A percentile compares a stretch with the other conserved stretches of the same genome.
phyloP scores from a whole-genome alignment of 2,113 vertebrate species.

The Epinephelus cyanopodus region DNA sequence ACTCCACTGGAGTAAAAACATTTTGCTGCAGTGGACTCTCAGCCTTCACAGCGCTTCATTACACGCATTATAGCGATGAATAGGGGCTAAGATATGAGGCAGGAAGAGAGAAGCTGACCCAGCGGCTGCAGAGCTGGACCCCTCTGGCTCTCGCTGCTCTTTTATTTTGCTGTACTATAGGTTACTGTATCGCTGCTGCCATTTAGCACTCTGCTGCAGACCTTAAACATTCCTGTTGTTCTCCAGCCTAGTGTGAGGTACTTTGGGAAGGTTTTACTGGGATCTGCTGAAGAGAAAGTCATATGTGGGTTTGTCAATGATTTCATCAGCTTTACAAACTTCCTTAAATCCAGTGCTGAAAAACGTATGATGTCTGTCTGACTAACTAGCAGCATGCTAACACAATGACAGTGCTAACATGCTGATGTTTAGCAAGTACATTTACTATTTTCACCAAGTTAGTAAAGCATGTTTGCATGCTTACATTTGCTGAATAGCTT shows the following conservation, averaged over 20 bases:
- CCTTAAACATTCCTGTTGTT: not conserved
- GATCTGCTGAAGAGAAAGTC: not conserved
- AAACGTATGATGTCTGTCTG: not conserved
- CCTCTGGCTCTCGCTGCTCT: constrained; percentile 24
- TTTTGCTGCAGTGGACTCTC: constrained; percentile 78
- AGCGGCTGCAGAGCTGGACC: constrained; percentile 42
- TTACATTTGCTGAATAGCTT: too few relatives aligned
- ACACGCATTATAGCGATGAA: constrained; percentile 72
- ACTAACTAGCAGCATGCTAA: too few relatives aligned
- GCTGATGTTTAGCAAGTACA: too few relatives aligned
- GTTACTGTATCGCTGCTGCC: constrained; percentile 15
- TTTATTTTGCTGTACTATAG: constrained; percentile 1
- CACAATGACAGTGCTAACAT: too few relatives aligned
- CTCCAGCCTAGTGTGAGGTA: not conserved
- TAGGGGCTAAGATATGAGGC: constrained; percentile 56
- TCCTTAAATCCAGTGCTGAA: not conserved
- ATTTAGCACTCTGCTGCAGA: constrained; percentile 1
- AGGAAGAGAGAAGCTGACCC: constrained; percentile 48
- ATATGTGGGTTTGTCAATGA: not conserved
- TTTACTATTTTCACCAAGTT: too few relatives aligned
- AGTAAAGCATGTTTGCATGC: too few relatives aligned
- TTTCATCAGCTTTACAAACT: not conserved
- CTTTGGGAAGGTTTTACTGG: not conserved
- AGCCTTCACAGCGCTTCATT: constrained; percentile 73
- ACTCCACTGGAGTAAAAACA: constrained; percentile 76